These are phyloP conservation scores for Argynnis bischoffii DNA, from an alignment of 2,888 invertebrate species.

Conservation along the genomic window DNA sequence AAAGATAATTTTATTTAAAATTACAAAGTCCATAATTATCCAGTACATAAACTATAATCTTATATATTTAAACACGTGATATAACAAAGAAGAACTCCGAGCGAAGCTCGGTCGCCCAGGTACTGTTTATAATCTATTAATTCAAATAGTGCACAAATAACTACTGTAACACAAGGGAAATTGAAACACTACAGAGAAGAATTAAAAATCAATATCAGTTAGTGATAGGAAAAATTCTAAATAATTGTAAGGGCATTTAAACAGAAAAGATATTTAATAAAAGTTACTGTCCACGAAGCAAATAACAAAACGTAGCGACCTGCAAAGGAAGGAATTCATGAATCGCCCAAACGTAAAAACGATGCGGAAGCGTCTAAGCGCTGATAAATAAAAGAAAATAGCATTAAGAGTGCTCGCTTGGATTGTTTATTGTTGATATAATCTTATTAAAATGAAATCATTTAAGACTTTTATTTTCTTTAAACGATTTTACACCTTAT, in stretches of 20 bases:
- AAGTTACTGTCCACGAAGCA: constrained; percentile 7
- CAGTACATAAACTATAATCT: too few species aligned
- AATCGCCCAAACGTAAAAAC: constrained; percentile 33
- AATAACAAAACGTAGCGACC: constrained; percentile 22
- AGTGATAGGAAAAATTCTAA: not conserved
- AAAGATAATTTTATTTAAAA: too few species aligned
- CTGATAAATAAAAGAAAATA: constrained; percentile 35
- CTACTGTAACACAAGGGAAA: too few species aligned
- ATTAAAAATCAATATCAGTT: not conserved
- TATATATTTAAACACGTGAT: too few species aligned
- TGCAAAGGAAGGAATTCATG: constrained; percentile 23
- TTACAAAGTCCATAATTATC: too few species aligned
- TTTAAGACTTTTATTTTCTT: not conserved
- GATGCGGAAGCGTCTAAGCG: constrained; percentile 18
- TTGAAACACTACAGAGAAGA: not conserved
- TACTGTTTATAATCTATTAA: too few species aligned
- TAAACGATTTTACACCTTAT: too few species aligned
- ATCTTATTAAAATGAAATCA: constrained; percentile 7
- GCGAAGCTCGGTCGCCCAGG: too few species aligned
- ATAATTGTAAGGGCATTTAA: not conserved
- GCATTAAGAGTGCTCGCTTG: constrained; percentile 23
- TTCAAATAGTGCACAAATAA: too few species aligned
- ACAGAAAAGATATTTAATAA: constrained; percentile 5
- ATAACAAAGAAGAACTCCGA: too few species aligned
- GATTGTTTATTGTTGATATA: constrained; percentile 14